Evolutionary conservation across 2,888 invertebrate genomes (phyloP).

Genomic region (Drosophila meridiana): DNA sequence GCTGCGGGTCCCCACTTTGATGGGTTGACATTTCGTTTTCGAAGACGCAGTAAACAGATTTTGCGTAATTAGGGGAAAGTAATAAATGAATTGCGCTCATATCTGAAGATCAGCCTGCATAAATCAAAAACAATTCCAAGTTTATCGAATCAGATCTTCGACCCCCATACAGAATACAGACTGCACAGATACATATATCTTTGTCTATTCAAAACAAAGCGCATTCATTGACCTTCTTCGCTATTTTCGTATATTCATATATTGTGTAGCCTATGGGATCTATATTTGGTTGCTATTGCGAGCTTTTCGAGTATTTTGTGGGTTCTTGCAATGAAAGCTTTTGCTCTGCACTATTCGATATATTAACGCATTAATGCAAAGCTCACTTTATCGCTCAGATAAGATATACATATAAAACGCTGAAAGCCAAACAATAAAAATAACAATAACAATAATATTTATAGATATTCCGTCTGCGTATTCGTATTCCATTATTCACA

Average conservation of each 20-base stretch:
- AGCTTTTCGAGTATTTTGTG: background rate
- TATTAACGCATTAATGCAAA: slow-evolving; percentile 7
- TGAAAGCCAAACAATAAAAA: slow-evolving; percentile 11
- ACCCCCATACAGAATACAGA: background rate
- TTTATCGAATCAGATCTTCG: slow-evolving; percentile 5
- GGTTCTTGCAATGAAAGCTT: background rate
- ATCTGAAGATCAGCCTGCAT: slow-evolving; percentile 24
- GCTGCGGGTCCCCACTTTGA: slow-evolving; percentile 3
- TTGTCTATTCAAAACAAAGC: background rate
- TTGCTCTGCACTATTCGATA: background rate
- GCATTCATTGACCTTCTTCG: slow-evolving; percentile 16
- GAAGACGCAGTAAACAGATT: slow-evolving; percentile 27
- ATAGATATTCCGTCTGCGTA: slow-evolving; percentile 11
- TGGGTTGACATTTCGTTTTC: slow-evolving; percentile 25
- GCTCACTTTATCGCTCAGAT: slow-evolving; percentile 26
- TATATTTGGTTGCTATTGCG: slow-evolving; percentile 9
- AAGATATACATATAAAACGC: slow-evolving; percentile 35
- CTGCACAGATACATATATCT: background rate
- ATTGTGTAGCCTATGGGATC: slow-evolving; percentile 3
- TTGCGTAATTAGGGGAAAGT: slow-evolving; percentile 32
- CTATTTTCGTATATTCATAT: slow-evolving; percentile 7
- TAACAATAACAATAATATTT: slow-evolving; percentile 12
- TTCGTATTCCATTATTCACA: slow-evolving; percentile 5
- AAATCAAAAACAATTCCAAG: slow-evolving; percentile 23
- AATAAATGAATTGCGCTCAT: slow-evolving; percentile 23